Conservation (phyloP, 2,797 vertebrate genomes). For the Furcifer pardalis region DNA sequence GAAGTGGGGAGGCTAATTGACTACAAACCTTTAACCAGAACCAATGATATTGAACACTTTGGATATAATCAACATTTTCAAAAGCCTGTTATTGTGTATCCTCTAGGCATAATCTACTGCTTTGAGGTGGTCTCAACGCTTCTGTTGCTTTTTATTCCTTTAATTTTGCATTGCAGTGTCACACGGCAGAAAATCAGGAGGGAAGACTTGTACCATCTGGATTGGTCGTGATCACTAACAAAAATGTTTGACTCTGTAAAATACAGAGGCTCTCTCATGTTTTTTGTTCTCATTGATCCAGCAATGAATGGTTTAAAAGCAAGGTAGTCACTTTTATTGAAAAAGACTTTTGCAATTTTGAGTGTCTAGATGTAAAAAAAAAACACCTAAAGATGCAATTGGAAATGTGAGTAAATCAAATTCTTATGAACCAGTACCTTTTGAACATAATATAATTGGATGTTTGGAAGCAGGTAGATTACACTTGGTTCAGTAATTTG, state of each 20-base stretch:
- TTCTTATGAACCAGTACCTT: neutral
- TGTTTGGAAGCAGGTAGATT: conserved; percentile 1
- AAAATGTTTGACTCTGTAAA: conserved; percentile 36
- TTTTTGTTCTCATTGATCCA: neutral
- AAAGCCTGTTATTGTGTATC: conserved; percentile 37
- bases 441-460: conserved; percentile 18
- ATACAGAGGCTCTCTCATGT: conserved; percentile 26
- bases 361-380: neutral
- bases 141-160: conserved; percentile 52
- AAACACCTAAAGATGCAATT: neutral
- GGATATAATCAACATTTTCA: conserved; percentile 25
- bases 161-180: conserved; percentile 45
- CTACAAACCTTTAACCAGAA: conserved; percentile 12
- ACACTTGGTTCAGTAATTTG: neutral
- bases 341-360: neutral
- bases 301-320: neutral
- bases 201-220: conserved; percentile 46
- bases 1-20: conserved; percentile 18
- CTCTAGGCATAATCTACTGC: conserved; percentile 29
- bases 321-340: conserved; percentile 8
- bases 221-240: conserved; percentile 46
- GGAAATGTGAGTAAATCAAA: neutral
- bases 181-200: conserved; percentile 42
- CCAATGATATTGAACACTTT: conserved; percentile 25
- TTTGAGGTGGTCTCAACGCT: conserved; percentile 37